A percentile compares a stretch with the other conserved stretches of the same genome.
Evolutionary conservation across 2,113 vertebrate genomes (phyloP).

Genomic region (Formicarius rufipectus): DNA sequence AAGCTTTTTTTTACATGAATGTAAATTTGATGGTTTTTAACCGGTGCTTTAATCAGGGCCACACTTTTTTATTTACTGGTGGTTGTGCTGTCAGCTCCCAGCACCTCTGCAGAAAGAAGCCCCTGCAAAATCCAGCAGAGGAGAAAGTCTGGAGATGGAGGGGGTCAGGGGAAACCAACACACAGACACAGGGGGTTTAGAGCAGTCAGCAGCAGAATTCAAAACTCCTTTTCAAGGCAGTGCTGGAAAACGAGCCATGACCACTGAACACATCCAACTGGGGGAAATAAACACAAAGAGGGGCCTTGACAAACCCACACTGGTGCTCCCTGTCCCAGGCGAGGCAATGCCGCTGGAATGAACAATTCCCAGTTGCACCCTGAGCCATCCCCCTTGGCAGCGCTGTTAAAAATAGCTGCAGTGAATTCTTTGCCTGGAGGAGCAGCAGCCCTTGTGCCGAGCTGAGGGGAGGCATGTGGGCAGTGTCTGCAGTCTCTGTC

Average conservation of each 20-base stretch:
- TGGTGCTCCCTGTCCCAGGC: accelerated
- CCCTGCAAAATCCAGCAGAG: not conserved
- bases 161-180: not conserved
- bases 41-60: not conserved
- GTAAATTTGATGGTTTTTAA: not conserved
- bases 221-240: not conserved
- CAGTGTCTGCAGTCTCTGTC: not conserved
- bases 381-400: slow-evolving; percentile 14
- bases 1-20: not conserved
- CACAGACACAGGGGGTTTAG: not conserved
- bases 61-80: not conserved
- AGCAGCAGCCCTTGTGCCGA: not conserved
- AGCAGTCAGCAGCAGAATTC: not conserved
- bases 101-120: not conserved
- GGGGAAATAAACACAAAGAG: not conserved
- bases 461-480: not conserved
- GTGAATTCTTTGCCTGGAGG: slow-evolving; percentile 4
- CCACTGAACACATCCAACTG: not conserved
- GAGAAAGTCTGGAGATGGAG: not conserved
- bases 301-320: not conserved
- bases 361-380: not conserved
- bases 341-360: accelerated
- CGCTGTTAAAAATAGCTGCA: slow-evolving; percentile 63
- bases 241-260: not conserved
- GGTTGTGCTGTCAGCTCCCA: not conserved